Evolutionary conservation across 2,888 invertebrate species (phyloP), one percentile per base, ranked within the genome.

Genomic region (Patella ulyssiponensis): DNA sequence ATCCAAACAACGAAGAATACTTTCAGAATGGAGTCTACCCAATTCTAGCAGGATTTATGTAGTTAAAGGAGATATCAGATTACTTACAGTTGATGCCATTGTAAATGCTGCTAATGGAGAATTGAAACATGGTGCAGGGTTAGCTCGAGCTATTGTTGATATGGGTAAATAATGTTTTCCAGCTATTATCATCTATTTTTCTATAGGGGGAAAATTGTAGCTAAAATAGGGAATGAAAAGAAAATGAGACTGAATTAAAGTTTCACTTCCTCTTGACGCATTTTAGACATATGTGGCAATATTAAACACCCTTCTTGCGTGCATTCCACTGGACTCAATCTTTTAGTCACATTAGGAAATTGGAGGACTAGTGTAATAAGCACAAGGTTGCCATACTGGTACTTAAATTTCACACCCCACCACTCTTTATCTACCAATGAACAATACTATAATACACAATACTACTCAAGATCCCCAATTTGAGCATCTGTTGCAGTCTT

Each of bases 91-190:
- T 44, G 87, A 87, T 79, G 87, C 79, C 12, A 79, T 88, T n/a
- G 86, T 87, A 9, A 88, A 86, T 82, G 85, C 87, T 23, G 87
- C 87, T 44, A 86, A 87, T 80, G 78, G 77, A 64, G 82, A 80
- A 44, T 75, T 88, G n/a, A 78, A 83, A 53, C 87, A 88, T 79
- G 72, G 74, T 69, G 86, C 86, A 14, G 88, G 88, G 7, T 74
- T 88, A 17, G 87, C 88, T 0, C 80, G 82, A 73, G 82, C 82
- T 58, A 80, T 88, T 33, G 81, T 85, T 3, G 64, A 80, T 52
- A 84, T 84, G 80, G 88, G 88, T 87, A 77, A 74, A 70, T 73
- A 14, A 5, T 27, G 15, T 15, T 17, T 69, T 64, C 20, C 17
- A 14, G 20, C 5, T 75, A 64, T 20, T 23, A 14, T 11, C 33